Evolutionary conservation across 2,797 vertebrate genomes (phyloP).

Genomic region (Tokudaia tokunoshimensis): DNA sequence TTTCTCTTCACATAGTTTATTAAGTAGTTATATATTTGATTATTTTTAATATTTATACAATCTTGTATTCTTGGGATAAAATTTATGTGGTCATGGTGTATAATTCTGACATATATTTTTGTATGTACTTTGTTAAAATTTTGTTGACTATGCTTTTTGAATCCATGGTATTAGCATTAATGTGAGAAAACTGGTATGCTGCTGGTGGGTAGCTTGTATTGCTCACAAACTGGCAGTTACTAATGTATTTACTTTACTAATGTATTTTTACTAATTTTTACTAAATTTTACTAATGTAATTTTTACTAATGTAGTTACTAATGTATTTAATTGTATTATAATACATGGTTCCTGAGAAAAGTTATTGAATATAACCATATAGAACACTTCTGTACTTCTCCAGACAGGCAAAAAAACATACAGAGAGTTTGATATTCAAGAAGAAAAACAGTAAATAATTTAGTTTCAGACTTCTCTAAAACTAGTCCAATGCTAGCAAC

Average conservation of each 20-base stretch:
- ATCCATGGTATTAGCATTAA: background rate
- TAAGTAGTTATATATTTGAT: background rate
- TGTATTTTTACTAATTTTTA: too few relatives aligned
- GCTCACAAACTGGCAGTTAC: slow-evolving; percentile 30
- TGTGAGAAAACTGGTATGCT: slow-evolving; percentile 52
- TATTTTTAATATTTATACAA: slow-evolving; percentile 17
- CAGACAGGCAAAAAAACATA: background rate
- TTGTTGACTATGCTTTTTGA: slow-evolving; percentile 26
- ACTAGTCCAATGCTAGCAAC: background rate
- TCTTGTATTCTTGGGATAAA: background rate
- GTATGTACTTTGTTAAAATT: background rate
- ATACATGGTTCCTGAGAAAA: slow-evolving; percentile 26
- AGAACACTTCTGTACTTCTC: slow-evolving; percentile 18
- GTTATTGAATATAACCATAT: background rate
- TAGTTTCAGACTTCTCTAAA: slow-evolving; percentile 31
- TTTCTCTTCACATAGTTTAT: slow-evolving; percentile 23
- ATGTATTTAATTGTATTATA: background rate
- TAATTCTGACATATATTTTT: slow-evolving; percentile 8
- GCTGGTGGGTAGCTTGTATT: slow-evolving; percentile 14
- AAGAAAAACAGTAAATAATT: slow-evolving; percentile 28
- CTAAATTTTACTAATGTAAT: too few relatives aligned
- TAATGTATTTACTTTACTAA: too few relatives aligned
- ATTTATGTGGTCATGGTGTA: background rate
- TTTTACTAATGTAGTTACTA: background rate
- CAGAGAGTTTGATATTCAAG: slow-evolving; percentile 23